Evolutionary conservation across 2,113 vertebrate species (phyloP), one percentile per base, ranked within the genome.

Genomic region (Xyliphius kryptos): DNA sequence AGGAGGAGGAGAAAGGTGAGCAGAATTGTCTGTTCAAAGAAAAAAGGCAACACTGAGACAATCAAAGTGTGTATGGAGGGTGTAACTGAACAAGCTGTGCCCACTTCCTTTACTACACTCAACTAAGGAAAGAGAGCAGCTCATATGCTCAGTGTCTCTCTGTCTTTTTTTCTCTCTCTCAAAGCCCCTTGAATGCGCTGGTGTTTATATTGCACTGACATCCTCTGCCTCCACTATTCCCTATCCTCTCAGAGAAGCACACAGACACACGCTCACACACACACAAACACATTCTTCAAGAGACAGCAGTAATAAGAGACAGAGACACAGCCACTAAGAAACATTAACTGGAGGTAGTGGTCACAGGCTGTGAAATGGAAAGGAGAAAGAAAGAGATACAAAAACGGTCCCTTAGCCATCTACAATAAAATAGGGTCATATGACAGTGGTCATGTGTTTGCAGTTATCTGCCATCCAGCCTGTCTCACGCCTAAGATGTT

Each of bases 131-230:
- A n/a, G n/a, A n/a, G n/a, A n/a, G n/a, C n/a, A n/a, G n/a, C n/a
- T n/a, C n/a, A n/a, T n/a, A n/a, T n/a, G n/a, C n/a, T n/a, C n/a
- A n/a, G 26, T 19, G 47, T 36, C 41, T 68, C 22, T 57, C 47
- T 49, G 3, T 63, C 6, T 22, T 11, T 51, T 52, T 65, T 71
- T 67, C 54, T 56, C 58, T 80, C 80, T 72, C 70, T 60, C 64
- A 51, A 41, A 81, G 77, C 72, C 74, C 70, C 77, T 79, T 76
- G 56, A 76, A 59, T 58, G 62, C 62, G 52, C 47, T 75, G 53
- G 60, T 75, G 78, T 80, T 79, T 78, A 75, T 79, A 73, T 76
- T 75, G 46, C 49, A 16, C 70, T 78, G 72, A 79, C 81, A 75
- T 75, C 74, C 75, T 71, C 56, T 63, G 72, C 66, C 64, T 73